Conservation (phyloP, 2,113 vertebrate genomes). For the Gambusia affinis region DNA sequence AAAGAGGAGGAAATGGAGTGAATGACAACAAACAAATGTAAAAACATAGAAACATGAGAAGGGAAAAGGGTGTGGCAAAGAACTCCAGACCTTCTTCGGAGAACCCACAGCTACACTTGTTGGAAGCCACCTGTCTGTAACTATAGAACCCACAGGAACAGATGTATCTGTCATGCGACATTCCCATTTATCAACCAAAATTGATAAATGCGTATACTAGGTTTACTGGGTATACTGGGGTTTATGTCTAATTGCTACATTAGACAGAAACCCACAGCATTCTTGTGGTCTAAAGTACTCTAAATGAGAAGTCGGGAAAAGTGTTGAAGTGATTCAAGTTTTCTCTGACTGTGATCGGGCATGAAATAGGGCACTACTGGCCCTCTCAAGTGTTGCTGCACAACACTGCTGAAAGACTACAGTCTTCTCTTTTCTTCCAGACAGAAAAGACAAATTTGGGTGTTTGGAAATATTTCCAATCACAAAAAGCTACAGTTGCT, state of each 20-base stretch:
- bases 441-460: not conserved
- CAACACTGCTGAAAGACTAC: not conserved
- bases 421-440: not conserved
- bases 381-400: not conserved
- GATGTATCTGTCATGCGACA: not conserved
- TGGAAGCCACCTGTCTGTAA: constrained; percentile 31
- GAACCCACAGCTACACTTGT: constrained; percentile 10
- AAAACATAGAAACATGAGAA: not conserved
- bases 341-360: not conserved
- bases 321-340: too few relatives aligned
- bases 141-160: constrained; percentile 17
- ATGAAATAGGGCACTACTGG: not conserved
- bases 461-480: not conserved
- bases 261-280: not conserved
- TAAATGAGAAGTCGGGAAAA: not conserved
- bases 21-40: not conserved
- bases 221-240: too few relatives aligned
- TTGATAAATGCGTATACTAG: not conserved
- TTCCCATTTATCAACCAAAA: not conserved
- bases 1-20: not conserved
- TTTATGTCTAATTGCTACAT: too few relatives aligned
- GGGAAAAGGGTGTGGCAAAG: constrained; percentile 11
- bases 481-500: not conserved
- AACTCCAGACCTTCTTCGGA: not conserved
- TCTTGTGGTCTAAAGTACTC: not conserved